These are phyloP conservation scores for Drosophila anceps DNA, from an alignment of 2,888 invertebrate species.

Conservation along the genomic window DNA sequence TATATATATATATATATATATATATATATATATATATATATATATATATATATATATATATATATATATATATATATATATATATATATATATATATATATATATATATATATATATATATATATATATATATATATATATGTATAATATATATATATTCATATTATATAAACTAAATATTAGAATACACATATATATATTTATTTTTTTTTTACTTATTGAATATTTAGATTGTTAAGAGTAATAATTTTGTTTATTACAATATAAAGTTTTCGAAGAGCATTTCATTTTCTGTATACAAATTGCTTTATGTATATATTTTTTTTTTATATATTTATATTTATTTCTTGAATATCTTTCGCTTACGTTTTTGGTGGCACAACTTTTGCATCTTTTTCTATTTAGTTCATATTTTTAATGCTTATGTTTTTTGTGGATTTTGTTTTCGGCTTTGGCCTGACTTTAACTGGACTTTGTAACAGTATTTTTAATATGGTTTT, in stretches of 20 bases:
- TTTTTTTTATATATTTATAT: not conserved
- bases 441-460: constrained; percentile 29
- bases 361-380: constrained; percentile 22
- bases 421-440: constrained; percentile 33
- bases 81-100: too few species aligned
- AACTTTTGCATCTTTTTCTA: constrained; percentile 27
- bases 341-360: not conserved
- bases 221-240: too few species aligned
- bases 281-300: not conserved
- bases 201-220: too few species aligned
- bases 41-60: too few species aligned
- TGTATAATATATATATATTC: too few species aligned
- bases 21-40: too few species aligned
- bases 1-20: too few species aligned
- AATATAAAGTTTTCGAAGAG: not conserved
- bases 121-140: too few species aligned
- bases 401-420: not conserved
- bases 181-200: too few species aligned
- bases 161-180: too few species aligned
- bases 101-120: too few species aligned
- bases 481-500: constrained; percentile 41
- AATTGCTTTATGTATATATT: not conserved
- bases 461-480: constrained; percentile 39
- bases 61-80: too few species aligned
- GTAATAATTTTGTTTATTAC: not conserved